Evolutionary conservation across 2,888 invertebrate genomes (phyloP).

Genomic region (Idaea dimidiata): DNA sequence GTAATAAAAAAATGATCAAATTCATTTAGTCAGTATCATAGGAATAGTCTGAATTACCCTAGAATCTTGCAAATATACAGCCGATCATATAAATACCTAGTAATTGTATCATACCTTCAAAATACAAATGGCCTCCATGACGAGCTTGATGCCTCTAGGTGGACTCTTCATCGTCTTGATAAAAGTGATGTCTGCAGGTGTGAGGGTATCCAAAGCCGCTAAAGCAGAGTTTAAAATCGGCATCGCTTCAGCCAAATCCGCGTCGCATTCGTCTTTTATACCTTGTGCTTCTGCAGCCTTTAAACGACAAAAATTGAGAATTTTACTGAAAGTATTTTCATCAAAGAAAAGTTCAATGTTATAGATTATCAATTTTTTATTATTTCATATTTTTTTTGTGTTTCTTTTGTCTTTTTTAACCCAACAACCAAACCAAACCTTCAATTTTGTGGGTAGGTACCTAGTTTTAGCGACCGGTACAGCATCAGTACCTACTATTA

Average conservation of each 20-base stretch:
- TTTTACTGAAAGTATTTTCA: background rate
- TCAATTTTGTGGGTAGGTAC: no score
- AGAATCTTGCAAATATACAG: background rate
- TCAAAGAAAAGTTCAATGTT: background rate
- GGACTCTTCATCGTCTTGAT: conserved; percentile 99
- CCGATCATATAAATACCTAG: background rate
- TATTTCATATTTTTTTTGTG: no score
- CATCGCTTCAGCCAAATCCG: conserved; percentile 93
- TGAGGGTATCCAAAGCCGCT: conserved; percentile 93
- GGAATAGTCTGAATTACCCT: background rate
- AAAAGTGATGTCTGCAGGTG: conserved; percentile 93
- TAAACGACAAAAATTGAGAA: background rate
- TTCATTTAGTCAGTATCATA: background rate
- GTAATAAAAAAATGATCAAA: background rate
- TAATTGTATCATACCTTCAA: conserved; percentile 82
- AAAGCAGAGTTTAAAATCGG: conserved; percentile 94
- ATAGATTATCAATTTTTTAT: background rate
- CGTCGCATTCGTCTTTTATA: conserved; percentile 96
- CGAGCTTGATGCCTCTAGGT: conserved; percentile 92
- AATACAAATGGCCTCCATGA: conserved; percentile 98
- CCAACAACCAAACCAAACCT: no score
- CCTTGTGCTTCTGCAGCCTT: conserved; percentile 87
- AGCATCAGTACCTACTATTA: no score
- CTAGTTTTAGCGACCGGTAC: no score
- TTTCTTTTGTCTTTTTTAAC: no score